Evolutionary conservation across 2,888 invertebrate species (phyloP).

Genomic region (Drosophila buzzatii): DNA sequence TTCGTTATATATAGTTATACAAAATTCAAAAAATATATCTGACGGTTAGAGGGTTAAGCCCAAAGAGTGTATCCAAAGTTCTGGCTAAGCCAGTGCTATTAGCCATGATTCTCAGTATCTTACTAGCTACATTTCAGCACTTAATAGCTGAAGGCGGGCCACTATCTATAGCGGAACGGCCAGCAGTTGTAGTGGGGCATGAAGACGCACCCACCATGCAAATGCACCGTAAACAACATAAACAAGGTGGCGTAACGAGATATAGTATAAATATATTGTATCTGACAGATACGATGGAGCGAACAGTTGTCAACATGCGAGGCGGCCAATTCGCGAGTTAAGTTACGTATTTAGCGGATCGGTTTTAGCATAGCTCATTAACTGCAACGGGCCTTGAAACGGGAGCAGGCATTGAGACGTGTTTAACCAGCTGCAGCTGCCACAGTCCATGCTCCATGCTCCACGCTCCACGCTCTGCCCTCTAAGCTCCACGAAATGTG

Average conservation of each 20-base stretch:
- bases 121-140: neutral
- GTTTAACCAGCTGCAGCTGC: constrained; percentile 40
- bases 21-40: no score
- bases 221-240: constrained; percentile 57
- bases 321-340: neutral
- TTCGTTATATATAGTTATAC: no score
- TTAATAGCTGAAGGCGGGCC: neutral
- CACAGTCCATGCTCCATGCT: neutral
- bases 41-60: neutral
- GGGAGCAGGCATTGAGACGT: constrained; percentile 48
- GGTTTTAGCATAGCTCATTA: constrained; percentile 57
- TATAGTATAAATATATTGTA: constrained; percentile 19
- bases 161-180: constrained; percentile 27
- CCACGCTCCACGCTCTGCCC: no score
- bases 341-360: constrained; percentile 26
- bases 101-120: neutral
- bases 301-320: constrained; percentile 41
- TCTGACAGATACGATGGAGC: constrained; percentile 53
- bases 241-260: constrained; percentile 57
- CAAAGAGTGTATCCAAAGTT: neutral
- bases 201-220: constrained; percentile 49
- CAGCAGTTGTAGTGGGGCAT: constrained; percentile 20
- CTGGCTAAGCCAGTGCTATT: neutral
- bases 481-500: constrained; percentile 18
- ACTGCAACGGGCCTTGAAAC: constrained; percentile 68